A percentile compares a stretch with the other conserved stretches of the same genome.
Conservation (phyloP, 2,888 invertebrate genomes). For the Volucella inflata region DNA sequence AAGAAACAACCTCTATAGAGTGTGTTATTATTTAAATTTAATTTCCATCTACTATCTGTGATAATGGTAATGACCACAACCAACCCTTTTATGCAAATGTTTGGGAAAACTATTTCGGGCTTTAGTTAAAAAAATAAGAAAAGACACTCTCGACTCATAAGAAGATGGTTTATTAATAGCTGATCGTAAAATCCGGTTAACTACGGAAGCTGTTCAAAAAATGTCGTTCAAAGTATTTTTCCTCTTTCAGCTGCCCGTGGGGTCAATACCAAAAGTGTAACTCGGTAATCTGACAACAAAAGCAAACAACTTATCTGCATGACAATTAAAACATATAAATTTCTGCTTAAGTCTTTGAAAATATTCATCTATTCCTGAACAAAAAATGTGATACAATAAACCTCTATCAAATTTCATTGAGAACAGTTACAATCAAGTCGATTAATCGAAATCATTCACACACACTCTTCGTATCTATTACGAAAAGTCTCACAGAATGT, state of each 20-base stretch:
- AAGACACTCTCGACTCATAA: constrained; percentile 11
- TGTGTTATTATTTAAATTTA: constrained; percentile 54
- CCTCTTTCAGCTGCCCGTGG: constrained; percentile 1
- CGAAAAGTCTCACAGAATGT: constrained; percentile 31
- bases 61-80: constrained; percentile 42
- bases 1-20: constrained; percentile 31
- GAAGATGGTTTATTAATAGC: constrained; percentile 35
- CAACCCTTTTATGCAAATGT: constrained; percentile 63
- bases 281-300: constrained; percentile 44
- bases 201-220: constrained; percentile 37
- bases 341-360: constrained; percentile 22
- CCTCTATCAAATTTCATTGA: constrained; percentile 1
- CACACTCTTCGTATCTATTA: constrained; percentile 51
- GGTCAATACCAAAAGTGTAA: constrained; percentile 7
- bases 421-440: constrained; percentile 26
- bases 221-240: constrained; percentile 8
- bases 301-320: constrained; percentile 39
- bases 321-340: constrained; percentile 26
- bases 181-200: constrained; percentile 20
- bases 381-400: not conserved
- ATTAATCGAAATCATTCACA: constrained; percentile 21
- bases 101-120: not conserved
- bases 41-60: constrained; percentile 60
- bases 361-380: constrained; percentile 13
- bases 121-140: too few species aligned